Base-by-base conservation (phyloP, 2,888 invertebrate species). In the Notocelia uddmanniana region DNA sequence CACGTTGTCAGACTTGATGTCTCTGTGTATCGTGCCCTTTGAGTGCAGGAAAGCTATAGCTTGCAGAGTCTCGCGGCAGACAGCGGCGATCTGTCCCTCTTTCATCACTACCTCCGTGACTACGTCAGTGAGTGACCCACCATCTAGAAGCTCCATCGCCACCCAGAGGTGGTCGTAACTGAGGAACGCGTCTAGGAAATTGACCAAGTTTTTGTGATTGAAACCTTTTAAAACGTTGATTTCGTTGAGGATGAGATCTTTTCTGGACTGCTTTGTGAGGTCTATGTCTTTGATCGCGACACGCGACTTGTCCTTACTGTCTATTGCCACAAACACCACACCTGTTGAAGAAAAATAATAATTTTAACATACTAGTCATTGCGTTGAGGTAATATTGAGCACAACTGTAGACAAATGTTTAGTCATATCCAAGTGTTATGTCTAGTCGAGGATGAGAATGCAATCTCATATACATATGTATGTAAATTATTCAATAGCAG, bases 211-310 rank as follows among this genome's bases (percentile, higher is more conserved):
- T 82, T 97, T 97, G 89, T 99, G 99, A 81, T 97, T 96, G 86
- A 98, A 98, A 82, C 97, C 97, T 84, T 97, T 97, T 85, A 98
- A 95, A 15, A 98, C 97, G 81, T 96, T 96, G 77, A 99, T 98
- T 94, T 99, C 99, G 63, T 98, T 99, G 77, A 99, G 95, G 85
- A 99, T 97, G 82, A 99, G 95, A 90, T 99, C 98, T 89, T 99
- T 99, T 84, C 98, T 97, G 67, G 98, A 97, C 89, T 99, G 99
- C 87, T 98, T 98, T 48, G 97, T 96, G 85, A 99, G 95, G 87
- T 99, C 98, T 89, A 99, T 99, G 81, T 98, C 98, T 91, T 99
- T 99, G 77, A 99, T 97, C 37, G 99, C 99, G 9, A 99, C 99
- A 85, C 96, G 95, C 34, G 96, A 94, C 68, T 95, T 94, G 63